Conservation (phyloP, 2,113 vertebrate species). For the Uria aalge region DNA sequence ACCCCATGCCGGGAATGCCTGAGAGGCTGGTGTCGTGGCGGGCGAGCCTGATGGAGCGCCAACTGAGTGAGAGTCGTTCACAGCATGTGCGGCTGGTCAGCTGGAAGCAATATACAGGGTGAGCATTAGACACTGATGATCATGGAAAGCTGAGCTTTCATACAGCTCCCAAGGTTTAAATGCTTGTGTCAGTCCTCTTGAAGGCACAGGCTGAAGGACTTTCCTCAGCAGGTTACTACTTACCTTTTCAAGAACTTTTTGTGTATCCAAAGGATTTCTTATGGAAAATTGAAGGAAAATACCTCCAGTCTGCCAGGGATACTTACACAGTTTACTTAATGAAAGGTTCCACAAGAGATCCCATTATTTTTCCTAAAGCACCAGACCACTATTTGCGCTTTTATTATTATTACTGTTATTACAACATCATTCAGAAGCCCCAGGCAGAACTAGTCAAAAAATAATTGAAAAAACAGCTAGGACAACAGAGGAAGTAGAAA, state of each 20-base stretch:
- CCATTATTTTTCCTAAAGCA: neutral
- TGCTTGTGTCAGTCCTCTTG: neutral
- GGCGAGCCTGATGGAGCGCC: neutral
- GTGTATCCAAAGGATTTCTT: neutral
- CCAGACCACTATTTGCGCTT: neutral
- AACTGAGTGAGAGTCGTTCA: rapidly evolving
- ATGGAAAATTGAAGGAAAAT: neutral
- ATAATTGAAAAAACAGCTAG: neutral
- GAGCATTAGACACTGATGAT: neutral
- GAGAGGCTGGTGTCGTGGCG: rapidly evolving
- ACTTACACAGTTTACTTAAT: neutral
- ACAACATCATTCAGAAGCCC: neutral
- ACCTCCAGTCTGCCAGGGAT: neutral
- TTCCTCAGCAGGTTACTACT: neutral
- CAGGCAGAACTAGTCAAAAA: neutral
- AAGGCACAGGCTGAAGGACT: neutral
- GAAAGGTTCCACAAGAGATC: neutral
- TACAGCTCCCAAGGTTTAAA: neutral
- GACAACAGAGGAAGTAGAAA: neutral
- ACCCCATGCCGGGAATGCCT: neutral
- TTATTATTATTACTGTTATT: neutral
- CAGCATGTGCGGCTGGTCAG: neutral
- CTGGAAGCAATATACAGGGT: rapidly evolving
- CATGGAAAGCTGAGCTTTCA: neutral
- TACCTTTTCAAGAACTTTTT: neutral